Evolutionary conservation across 2,113 vertebrate genomes (phyloP), one percentile per base, ranked within the genome.

Genomic region (Numida meleagris): DNA sequence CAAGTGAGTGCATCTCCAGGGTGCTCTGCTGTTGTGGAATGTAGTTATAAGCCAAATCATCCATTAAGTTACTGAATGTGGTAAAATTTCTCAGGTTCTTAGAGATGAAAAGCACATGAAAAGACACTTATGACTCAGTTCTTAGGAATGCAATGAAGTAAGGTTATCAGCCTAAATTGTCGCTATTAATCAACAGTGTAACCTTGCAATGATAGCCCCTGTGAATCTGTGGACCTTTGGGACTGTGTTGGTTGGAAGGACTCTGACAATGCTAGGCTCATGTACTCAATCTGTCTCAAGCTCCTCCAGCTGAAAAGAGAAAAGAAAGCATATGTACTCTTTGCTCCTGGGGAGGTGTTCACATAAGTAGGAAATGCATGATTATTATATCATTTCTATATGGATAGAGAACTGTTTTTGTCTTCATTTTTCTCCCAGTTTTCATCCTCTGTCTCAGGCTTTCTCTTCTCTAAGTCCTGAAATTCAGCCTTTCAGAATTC

Each of bases 1-100:
- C 95, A 95, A 94, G 94, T 18, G 8, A 95, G 88, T 75, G 40
- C 86, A 90, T 93, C 95, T 95, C 95, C 88, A 94, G 96, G 96
- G 94, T 95, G 82, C 88, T 94, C 76, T 95, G 81, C 80, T 90
- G 43, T 72, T 94, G 91, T 88, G 82, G 66, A 93, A 86, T 73
- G 86, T 71, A 86, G 70, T 91, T 96, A 84, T 81, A 78, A 92
- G 70, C 76, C 82, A 86, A 86, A 90, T 91, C 85, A 95, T 91
- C 82, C 94, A 93, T 93, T 94, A 96, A 95, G 89, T 88, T 17
- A 2, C 82, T 65, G 62, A 95, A 93, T 21, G 80, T 75, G 82
- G 51, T 78, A 89, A 88, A 86, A 93, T 93, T 93, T 94, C 79
- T 76, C 73, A 84, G 61, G 80, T 93, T 90, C n/a, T 80, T 95